These are phyloP conservation scores for Sebastes glaucus DNA, from an alignment of 2,797 vertebrate species.

Conservation along the genomic window DNA sequence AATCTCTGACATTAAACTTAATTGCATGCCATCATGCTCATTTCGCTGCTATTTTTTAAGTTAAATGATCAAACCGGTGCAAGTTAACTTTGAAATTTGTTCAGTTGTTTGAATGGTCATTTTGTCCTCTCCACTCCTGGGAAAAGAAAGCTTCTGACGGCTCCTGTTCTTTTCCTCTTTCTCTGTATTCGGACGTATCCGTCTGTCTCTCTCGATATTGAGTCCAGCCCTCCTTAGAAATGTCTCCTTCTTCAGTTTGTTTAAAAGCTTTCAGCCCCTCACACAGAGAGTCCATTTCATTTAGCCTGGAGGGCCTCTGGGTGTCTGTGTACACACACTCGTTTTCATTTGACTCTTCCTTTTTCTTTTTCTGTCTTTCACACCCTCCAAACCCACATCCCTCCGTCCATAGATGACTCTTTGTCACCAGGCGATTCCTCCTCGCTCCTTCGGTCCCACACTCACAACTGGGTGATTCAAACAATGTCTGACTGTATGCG, in stretches of 20 bases:
- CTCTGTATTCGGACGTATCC: not conserved
- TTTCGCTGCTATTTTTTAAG: slow-evolving; percentile 34
- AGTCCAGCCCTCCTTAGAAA: slow-evolving; percentile 30
- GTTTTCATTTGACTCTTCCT: slow-evolving; percentile 55
- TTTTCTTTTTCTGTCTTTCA: slow-evolving; percentile 46
- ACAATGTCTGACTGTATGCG: slow-evolving; percentile 3
- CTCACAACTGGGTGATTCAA: not conserved
- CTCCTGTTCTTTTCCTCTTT: not conserved
- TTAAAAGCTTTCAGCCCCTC: slow-evolving; percentile 64
- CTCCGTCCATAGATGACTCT: slow-evolving; percentile 18
- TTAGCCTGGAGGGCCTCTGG: slow-evolving; percentile 51
- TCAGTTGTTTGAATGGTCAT: not conserved
- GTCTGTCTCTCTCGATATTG: slow-evolving; percentile 42
- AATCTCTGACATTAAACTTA: slow-evolving; percentile 40
- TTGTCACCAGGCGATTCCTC: slow-evolving; percentile 35
- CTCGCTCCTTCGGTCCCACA: slow-evolving; percentile 16
- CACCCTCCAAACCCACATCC: slow-evolving; percentile 45
- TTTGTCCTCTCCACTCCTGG: slow-evolving; percentile 15
- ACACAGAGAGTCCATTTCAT: slow-evolving; percentile 56
- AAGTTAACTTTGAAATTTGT: slow-evolving; percentile 1
- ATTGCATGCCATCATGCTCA: slow-evolving; percentile 18
- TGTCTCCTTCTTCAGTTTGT: slow-evolving; percentile 51
- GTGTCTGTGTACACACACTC: slow-evolving; percentile 55
- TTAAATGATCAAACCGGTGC: slow-evolving; percentile 16
- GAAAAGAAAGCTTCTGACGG: slow-evolving; percentile 24